Base-by-base conservation (phyloP, 2,113 vertebrate species). In the Thymallus thymallus region DNA sequence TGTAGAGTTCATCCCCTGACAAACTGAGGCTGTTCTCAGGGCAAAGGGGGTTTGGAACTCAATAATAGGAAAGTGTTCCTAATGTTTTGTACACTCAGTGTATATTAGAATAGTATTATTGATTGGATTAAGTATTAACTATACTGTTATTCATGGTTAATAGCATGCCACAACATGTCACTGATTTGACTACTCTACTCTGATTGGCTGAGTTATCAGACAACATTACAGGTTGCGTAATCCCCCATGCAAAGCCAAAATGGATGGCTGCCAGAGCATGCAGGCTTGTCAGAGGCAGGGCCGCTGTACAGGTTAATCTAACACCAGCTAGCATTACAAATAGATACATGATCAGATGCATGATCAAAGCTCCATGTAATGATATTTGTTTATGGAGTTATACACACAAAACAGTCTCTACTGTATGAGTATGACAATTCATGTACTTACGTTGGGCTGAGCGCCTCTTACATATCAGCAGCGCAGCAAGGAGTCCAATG, bases 401-500 rank as follows among this genome's bases (percentile, higher is more conserved):
- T n/a, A 61, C 20, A 61, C 16, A 61, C 7, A n/a, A 1, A 26
- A 26, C 26, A 26, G 26, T 26, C 26, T 64, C 7, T 64, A 13
- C 22, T 48, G 26, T 5, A 22, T 48, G 46, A 13, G 5, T 26
- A 6, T 69, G 7, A 41, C 48, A 51, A 18, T 18, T 51, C 5
- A 51, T 20, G 5, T 60, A 90, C 91, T 92, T 5, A 93, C 91
- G 0, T 13, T 1, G 32, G 16, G 12, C 13, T 2, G 0, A 45
- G n/a, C 68, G 62, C 3, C 29, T 71, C 24, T 0, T 58, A 0
- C 0, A 24, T 0, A 84, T 0, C 22, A 88, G 35, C 5, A 82
- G 3, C 0, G 0, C 1, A 22, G 89, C 1, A 68, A 92, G 81
- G 74, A 94, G 32, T 0, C 90, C 91, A 0, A 75, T 0, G 18